These are phyloP conservation scores for Leptodirus hochenwartii DNA, from an alignment of 2,888 invertebrate species.

Conservation along the genomic window DNA sequence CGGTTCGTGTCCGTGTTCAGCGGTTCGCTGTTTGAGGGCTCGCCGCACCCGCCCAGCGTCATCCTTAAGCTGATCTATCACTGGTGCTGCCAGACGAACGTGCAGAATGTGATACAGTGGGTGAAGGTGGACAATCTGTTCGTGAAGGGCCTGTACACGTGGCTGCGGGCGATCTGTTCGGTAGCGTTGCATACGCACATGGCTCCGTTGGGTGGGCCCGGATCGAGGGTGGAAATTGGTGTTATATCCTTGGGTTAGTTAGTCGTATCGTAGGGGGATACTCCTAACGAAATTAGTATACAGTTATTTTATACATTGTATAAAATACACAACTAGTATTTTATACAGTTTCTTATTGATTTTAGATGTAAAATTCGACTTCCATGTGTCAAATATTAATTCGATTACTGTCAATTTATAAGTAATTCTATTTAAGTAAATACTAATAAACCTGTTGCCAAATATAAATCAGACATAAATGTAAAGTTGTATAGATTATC, in stretches of 20 bases:
- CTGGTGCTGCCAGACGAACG: slow-evolving; percentile 82
- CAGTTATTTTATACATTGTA: no score
- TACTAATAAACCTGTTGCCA: no score
- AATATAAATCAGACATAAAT: no score
- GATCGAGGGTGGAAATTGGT: slow-evolving; percentile 55
- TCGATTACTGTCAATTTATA: no score
- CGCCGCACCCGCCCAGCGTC: slow-evolving; percentile 67
- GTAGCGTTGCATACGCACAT: slow-evolving; percentile 64
- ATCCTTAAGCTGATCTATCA: slow-evolving; percentile 73
- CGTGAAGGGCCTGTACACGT: slow-evolving; percentile 47
- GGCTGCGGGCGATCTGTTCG: slow-evolving; percentile 59
- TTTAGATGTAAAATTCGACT: no score
- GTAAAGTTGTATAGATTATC: no score
- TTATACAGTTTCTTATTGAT: no score
- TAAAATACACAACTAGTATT: no score
- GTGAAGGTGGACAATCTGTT: slow-evolving; percentile 55
- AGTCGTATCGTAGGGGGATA: slow-evolving; percentile 58
- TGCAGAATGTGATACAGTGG: slow-evolving; percentile 79
- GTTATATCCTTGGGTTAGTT: slow-evolving; percentile 80
- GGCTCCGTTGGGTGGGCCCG: slow-evolving; percentile 50
- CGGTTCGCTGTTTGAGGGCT: slow-evolving; percentile 73
- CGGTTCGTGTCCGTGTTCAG: slow-evolving; percentile 74
- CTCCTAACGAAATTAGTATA: no score
- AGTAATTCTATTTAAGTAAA: no score
- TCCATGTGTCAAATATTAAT: no score